phyloP scores from a whole-genome alignment of 2,113 vertebrate genomes.

The Colossoma macropomum region DNA sequence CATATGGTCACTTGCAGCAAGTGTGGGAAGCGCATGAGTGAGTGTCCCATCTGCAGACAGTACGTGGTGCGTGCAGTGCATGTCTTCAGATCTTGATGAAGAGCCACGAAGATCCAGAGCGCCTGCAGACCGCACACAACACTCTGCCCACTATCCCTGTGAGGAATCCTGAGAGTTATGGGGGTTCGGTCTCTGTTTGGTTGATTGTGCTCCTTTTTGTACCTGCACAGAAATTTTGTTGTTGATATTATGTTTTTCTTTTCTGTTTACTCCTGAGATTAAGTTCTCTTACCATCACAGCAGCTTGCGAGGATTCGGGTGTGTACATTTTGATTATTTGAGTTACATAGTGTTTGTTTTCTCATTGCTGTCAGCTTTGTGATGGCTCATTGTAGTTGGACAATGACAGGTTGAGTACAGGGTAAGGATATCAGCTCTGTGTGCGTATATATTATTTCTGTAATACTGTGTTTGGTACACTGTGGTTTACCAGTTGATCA shows the following conservation, averaged over 20 bases:
- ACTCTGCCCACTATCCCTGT: slow-evolving; percentile 1
- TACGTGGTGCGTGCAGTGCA: slow-evolving; percentile 88
- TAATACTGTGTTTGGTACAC: slow-evolving; percentile 25
- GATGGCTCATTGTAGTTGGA: not conserved
- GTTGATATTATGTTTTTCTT: not conserved
- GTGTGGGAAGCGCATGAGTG: slow-evolving; percentile 90
- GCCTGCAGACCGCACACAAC: slow-evolving; percentile 18
- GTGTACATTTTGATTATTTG: not conserved
- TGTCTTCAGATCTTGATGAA: slow-evolving; percentile 84
- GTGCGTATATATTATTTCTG: slow-evolving; percentile 2
- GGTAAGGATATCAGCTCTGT: not conserved
- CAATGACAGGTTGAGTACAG: not conserved
- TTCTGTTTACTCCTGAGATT: not conserved
- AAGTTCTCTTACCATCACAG: not conserved
- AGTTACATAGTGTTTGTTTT: not conserved
- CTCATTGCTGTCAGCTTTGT: not conserved
- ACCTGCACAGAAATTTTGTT: not conserved
- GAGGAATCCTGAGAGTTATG: not conserved
- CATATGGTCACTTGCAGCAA: slow-evolving; percentile 94
- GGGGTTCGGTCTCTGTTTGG: not conserved
- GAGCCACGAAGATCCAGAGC: not conserved
- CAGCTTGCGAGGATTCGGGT: not conserved
- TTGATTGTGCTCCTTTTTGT: not conserved
- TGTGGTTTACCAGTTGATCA: slow-evolving; percentile 5
- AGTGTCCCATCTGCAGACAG: slow-evolving; percentile 90